Evolutionary conservation across 2,797 vertebrate genomes (phyloP).

Genomic region (Melanotaenia pygmaea): DNA sequence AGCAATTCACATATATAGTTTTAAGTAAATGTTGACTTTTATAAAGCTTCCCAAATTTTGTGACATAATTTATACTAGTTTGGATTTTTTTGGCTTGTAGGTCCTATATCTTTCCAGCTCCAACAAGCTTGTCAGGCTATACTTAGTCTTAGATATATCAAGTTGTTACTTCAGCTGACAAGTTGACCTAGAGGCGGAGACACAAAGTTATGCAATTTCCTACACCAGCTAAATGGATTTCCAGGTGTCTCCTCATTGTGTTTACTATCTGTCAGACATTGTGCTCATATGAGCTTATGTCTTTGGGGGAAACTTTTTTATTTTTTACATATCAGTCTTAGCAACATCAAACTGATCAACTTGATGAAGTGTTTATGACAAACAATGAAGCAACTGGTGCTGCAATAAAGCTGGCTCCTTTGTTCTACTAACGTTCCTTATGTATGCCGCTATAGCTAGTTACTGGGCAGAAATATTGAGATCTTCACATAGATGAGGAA

Average conservation of each 20-base stretch:
- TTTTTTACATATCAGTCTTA: neutral
- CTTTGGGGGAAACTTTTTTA: neutral
- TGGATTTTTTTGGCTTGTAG: neutral
- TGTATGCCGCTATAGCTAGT: neutral
- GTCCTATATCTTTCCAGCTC: neutral
- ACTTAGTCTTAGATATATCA: neutral
- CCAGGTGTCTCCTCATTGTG: neutral
- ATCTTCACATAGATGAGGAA: neutral
- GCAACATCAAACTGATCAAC: neutral
- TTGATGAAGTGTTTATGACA: neutral
- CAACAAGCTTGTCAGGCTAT: neutral
- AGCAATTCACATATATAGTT: neutral
- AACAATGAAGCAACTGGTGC: neutral
- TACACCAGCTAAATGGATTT: neutral
- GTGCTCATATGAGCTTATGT: constrained; percentile 6
- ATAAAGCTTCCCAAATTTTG: neutral
- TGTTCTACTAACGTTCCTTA: neutral
- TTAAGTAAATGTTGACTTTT: neutral
- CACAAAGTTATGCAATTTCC: constrained; percentile 4
- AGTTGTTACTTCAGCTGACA: neutral
- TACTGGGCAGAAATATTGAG: neutral
- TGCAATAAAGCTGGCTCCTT: neutral
- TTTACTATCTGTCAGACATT: neutral
- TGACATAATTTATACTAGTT: neutral
- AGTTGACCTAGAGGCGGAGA: neutral